Conservation (phyloP, 2,888 invertebrate species). For the Hydraecia micacea region DNA sequence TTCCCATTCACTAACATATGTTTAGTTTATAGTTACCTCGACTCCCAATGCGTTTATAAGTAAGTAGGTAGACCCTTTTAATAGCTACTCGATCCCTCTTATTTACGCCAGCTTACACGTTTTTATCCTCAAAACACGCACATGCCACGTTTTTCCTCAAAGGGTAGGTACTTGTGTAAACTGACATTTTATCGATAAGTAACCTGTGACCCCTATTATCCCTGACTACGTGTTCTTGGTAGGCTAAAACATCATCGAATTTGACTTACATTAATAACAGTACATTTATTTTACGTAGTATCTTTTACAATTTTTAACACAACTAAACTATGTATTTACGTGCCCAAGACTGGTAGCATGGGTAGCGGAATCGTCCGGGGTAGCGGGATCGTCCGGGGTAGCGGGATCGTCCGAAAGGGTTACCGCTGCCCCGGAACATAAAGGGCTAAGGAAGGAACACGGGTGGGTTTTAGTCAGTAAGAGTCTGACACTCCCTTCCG, state of each 20-base stretch:
- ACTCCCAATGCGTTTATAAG: conserved; percentile 33
- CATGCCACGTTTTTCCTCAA: conserved; percentile 20
- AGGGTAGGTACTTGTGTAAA: conserved; percentile 5
- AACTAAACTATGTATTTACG: too few species aligned
- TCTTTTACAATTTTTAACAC: too few species aligned
- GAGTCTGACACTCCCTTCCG: too few species aligned
- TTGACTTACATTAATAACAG: background rate
- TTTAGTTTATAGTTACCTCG: background rate
- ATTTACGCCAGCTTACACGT: conserved; percentile 49
- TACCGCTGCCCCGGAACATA: too few species aligned
- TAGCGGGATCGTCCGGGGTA: too few species aligned
- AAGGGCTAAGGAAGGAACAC: too few species aligned
- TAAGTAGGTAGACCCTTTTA: conserved; percentile 45
- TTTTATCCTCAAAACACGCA: conserved; percentile 39
- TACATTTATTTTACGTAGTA: too few species aligned
- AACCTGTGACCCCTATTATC: conserved; percentile 24
- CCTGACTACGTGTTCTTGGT: background rate
- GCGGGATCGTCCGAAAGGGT: too few species aligned
- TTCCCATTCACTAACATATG: conserved; percentile 3
- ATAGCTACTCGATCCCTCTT: conserved; percentile 41
- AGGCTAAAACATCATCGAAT: background rate
- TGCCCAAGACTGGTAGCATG: background rate
- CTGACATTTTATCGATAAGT: conserved; percentile 23
- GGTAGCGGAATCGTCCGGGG: too few species aligned
- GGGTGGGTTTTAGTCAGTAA: too few species aligned